A percentile compares a stretch with the other conserved stretches of the same genome.
Conservation (phyloP, 2,113 vertebrate genomes). For the Saguinus imperator region DNA sequence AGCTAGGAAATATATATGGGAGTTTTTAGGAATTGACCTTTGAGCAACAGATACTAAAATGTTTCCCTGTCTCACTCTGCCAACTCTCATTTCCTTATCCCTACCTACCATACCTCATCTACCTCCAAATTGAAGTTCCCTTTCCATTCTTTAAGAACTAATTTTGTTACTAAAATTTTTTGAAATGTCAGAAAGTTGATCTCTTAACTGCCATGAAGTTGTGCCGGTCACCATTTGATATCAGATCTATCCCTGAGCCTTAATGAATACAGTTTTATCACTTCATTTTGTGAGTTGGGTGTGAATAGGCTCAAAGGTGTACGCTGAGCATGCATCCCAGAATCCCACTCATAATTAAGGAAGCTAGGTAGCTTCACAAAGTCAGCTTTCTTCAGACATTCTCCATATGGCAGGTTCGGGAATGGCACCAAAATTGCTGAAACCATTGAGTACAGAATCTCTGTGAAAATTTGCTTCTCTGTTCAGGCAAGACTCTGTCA, state of each 20-base stretch:
- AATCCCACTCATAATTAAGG: constrained; percentile 59
- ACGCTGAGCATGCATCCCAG: neutral
- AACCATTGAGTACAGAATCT: constrained; percentile 78
- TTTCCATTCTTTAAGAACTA: constrained; percentile 7
- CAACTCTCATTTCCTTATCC: neutral
- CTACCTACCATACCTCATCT: neutral
- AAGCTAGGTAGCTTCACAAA: constrained; percentile 67
- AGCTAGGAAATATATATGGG: neutral
- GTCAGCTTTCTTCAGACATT: constrained; percentile 77
- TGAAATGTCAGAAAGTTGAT: constrained; percentile 20
- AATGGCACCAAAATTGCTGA: constrained; percentile 78
- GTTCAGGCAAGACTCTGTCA: constrained; percentile 64
- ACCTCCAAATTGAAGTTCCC: neutral
- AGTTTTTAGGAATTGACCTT: neutral
- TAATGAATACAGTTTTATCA: constrained; percentile 37
- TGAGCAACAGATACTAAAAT: neutral
- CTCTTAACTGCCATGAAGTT: neutral
- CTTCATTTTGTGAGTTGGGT: constrained; percentile 30
- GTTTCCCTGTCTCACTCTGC: neutral
- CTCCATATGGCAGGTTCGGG: constrained; percentile 71
- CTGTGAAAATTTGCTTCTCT: constrained; percentile 78
- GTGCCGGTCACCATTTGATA: constrained; percentile 25
- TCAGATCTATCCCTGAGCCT: constrained; percentile 17
- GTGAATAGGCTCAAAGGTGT: constrained; percentile 11
- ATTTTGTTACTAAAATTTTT: constrained; percentile 13